Evolutionary conservation across 1,140 invertebrate species (phyloP).

Genomic region (Trachelipus rathkii): DNA sequence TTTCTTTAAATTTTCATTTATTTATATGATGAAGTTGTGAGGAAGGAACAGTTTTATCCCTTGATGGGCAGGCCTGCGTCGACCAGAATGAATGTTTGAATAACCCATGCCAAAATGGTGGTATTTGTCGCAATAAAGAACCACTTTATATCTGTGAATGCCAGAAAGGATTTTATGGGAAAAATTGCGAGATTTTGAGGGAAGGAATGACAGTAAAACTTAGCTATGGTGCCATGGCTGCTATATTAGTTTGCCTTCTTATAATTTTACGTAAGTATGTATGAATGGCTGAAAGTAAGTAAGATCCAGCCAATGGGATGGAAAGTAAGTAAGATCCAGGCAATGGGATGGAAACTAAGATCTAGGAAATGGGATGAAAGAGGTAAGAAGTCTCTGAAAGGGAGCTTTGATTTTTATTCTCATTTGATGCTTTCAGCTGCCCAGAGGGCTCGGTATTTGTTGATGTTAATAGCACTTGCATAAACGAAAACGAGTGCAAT

Average conservation of each 20-base stretch:
- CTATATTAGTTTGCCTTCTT: conserved; percentile 87
- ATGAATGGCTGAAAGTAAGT: too few relatives aligned
- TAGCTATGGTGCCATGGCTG: conserved; percentile 86
- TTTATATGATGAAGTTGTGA: conserved; percentile 66
- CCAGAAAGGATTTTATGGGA: conserved; percentile 84
- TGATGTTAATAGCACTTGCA: conserved; percentile 57
- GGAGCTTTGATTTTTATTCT: too few relatives aligned
- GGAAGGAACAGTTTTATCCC: conserved; percentile 79
- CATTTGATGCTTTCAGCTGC: conserved; percentile 58
- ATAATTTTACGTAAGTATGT: conserved; percentile 82
- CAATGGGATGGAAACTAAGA: too few relatives aligned
- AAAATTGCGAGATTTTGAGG: conserved; percentile 86
- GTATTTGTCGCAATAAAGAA: conserved; percentile 81
- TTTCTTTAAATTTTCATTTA: background rate
- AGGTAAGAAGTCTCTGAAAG: too few relatives aligned
- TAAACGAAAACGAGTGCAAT: conserved; percentile 72
- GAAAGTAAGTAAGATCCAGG: too few relatives aligned
- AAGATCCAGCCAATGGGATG: too few relatives aligned
- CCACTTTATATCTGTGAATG: conserved; percentile 79
- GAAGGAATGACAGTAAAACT: conserved; percentile 87
- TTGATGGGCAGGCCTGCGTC: conserved; percentile 82
- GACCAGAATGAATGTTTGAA: conserved; percentile 92
- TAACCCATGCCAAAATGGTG: conserved; percentile 84
- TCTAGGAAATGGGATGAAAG: too few relatives aligned
- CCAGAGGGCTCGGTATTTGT: conserved; percentile 62